Conservation (phyloP, 1,140 invertebrate species). For the Pogonomyrmex californicus region DNA sequence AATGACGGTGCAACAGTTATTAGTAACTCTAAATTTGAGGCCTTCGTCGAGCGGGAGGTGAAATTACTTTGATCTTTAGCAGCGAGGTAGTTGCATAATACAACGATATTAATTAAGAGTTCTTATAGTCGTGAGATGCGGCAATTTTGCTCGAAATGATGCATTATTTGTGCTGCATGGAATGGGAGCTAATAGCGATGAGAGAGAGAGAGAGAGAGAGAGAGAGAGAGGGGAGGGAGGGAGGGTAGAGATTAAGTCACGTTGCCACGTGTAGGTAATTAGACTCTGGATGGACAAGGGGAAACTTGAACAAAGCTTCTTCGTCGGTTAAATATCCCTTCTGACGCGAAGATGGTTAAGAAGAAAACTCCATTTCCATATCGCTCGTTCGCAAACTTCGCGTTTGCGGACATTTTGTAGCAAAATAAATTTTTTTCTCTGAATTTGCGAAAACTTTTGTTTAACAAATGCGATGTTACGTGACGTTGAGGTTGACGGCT, state of each 20-base stretch:
- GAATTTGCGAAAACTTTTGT: constrained; percentile 26
- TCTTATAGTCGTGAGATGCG: constrained; percentile 6
- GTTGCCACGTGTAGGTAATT: constrained; percentile 17
- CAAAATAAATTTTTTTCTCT: constrained; percentile 22
- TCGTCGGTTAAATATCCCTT: constrained; percentile 11
- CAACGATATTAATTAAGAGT: constrained; percentile 39
- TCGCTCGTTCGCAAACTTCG: background rate
- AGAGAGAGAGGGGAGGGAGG: background rate
- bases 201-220: constrained; percentile 20
- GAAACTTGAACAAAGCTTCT: constrained; percentile 13
- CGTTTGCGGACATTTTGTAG: background rate
- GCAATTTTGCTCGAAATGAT: constrained; percentile 48
- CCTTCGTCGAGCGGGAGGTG: background rate
- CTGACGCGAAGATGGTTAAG: background rate
- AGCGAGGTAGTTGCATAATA: constrained; percentile 24
- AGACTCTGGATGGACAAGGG: background rate
- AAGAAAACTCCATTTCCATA: constrained; percentile 8
- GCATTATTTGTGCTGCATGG: constrained; percentile 45
- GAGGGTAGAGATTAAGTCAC: constrained; percentile 9
- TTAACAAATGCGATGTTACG: background rate
- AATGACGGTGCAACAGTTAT: background rate
- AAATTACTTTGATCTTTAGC: constrained; percentile 25
- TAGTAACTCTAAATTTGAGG: constrained; percentile 1
- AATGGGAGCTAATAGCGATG: constrained; percentile 9
- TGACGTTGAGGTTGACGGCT: background rate